Base-by-base conservation (phyloP, 2,113 vertebrate species). In the Fukomys damarensis region DNA sequence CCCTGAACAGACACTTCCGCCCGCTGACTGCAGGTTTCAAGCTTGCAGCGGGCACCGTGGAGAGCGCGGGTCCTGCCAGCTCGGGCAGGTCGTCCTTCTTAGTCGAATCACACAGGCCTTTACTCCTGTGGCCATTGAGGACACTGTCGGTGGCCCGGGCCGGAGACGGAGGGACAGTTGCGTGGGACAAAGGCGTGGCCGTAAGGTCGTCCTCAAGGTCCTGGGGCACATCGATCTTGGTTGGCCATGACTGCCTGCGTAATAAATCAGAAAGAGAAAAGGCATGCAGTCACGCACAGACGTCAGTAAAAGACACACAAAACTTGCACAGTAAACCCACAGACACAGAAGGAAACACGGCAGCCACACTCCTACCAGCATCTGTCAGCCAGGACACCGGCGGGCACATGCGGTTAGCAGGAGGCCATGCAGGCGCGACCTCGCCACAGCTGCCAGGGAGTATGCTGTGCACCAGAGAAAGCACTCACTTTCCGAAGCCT, bases 131-230 rank as follows among this genome's bases (percentile, higher is more conserved):
- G 30, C 99, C 99, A 0, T 99, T 99, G 41, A 99, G 99, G 94
- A 99, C 98, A 1, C 96, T 99, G 97, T 99, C 99, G 0, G 99
- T 96, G 0, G 99, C 99, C 95, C 99, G 99, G 76, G 99, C 99
- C 0, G 99, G 99, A 0, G 99, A 98, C 98, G 99, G 99, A 3
- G 99, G 99, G 65, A 99, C 99, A 0, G 99, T 97, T 0, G 98
- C 96, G 0, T 99, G 99, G 56, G 99, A 99, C 96, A 99, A 98
- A 65, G 99, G 99, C 5, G 99, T 99, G 32, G 99, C 98, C 0
- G 99, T 99, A 85, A 99, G 98, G 95, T 99, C 99, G 94, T 99
- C 99, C 97, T 99, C 99, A 5, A 99, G 99, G 97, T 99, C 99
- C 93, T 99, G 99, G 35, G 99, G 99, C 58, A 99, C 99, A 52